phyloP scores from a whole-genome alignment of 2,888 invertebrate species.

The Chrysopilus asiliformis region DNA sequence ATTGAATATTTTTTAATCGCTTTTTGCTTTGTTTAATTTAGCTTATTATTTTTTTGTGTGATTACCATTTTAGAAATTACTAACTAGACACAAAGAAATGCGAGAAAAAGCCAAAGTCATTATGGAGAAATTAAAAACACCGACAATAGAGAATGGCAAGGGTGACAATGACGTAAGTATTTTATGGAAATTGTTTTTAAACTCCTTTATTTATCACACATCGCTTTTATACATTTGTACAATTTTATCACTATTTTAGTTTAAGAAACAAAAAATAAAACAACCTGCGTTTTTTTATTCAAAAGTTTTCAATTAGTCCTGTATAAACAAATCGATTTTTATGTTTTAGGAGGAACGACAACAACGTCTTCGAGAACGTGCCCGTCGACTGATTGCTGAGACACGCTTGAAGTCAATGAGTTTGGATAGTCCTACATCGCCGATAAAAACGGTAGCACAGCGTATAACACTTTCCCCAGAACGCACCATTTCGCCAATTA shows the following conservation, averaged over 20 bases:
- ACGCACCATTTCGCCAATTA: conserved; percentile 35
- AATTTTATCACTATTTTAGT: no score
- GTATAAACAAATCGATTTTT: conserved; percentile 4
- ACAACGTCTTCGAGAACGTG: conserved; percentile 71
- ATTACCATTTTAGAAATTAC: conserved; percentile 31
- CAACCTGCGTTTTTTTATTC: no score
- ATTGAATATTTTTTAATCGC: no score
- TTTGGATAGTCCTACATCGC: conserved; percentile 31
- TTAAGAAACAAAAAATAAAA: no score
- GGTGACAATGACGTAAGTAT: conserved; percentile 32
- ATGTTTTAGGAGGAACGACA: conserved; percentile 71
- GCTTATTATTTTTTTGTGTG: conserved; percentile 19
- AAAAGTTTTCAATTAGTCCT: not conserved
- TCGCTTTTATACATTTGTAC: no score
- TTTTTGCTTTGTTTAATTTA: conserved; percentile 15
- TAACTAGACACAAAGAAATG: conserved; percentile 37
- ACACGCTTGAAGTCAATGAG: conserved; percentile 43
- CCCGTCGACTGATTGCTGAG: conserved; percentile 78
- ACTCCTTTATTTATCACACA: no score
- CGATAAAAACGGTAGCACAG: conserved; percentile 26
- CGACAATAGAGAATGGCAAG: conserved; percentile 26
- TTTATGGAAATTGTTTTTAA: not conserved
- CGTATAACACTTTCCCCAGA: conserved; percentile 33
- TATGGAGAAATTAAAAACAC: conserved; percentile 34
- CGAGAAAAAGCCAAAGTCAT: conserved; percentile 37